Evolutionary conservation across 1,140 invertebrate species (phyloP).

Genomic region (Drosophila santomea): DNA sequence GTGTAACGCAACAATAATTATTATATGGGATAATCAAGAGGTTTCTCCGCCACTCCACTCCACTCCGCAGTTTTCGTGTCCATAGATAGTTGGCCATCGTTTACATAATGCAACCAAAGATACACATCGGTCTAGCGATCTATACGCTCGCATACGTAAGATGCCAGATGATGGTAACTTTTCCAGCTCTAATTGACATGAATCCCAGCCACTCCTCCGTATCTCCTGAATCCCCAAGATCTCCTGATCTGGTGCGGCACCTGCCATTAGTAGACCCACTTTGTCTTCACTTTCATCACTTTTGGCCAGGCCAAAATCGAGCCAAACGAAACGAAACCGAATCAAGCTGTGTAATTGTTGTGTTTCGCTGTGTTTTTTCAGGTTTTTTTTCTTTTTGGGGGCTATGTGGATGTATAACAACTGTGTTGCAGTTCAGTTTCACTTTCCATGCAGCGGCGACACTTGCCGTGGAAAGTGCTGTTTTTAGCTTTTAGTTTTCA

Average conservation of each 20-base stretch:
- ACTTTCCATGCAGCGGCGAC: conserved; percentile 71
- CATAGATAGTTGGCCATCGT: conserved; percentile 13
- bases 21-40: conserved; percentile 37
- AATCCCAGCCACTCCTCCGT: conserved; percentile 22
- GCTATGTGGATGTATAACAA: conserved; percentile 55
- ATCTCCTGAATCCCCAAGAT: conserved; percentile 9
- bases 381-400: background rate
- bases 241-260: conserved; percentile 27
- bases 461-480: conserved; percentile 76
- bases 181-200: conserved; percentile 52
- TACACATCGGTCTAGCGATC: conserved; percentile 35
- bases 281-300: conserved; percentile 58
- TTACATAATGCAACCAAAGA: conserved; percentile 45
- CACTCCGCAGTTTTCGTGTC: conserved; percentile 24
- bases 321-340: conserved; percentile 44
- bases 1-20: conserved; percentile 20
- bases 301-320: conserved; percentile 42
- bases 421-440: conserved; percentile 61
- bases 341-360: conserved; percentile 73
- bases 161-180: conserved; percentile 37
- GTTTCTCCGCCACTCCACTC: conserved; percentile 8
- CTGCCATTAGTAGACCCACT: conserved; percentile 55
- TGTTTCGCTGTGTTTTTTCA: conserved; percentile 2
- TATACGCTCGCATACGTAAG: conserved; percentile 46
- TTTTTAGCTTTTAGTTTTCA: conserved; percentile 5